These are phyloP conservation scores for Knipowitschia caucasica DNA, from an alignment of 2,797 vertebrate species.

Conservation along the genomic window DNA sequence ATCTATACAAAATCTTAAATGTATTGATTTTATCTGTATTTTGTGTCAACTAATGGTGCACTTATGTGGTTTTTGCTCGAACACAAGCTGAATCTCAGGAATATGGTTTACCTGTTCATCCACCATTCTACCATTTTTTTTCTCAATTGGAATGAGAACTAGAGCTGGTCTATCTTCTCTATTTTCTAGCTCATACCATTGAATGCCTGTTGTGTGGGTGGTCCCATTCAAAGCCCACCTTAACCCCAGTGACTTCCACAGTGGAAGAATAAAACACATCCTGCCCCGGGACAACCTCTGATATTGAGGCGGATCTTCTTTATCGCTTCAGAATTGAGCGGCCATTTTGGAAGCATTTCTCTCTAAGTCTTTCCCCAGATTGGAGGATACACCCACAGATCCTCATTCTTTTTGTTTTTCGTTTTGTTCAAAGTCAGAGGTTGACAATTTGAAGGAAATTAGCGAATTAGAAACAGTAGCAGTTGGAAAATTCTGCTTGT, in stretches of 20 bases:
- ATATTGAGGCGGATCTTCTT: constrained; percentile 19
- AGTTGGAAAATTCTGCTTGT: too few species aligned
- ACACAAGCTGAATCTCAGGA: too few species aligned
- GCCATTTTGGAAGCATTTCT: constrained; percentile 53
- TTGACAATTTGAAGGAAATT: too few species aligned
- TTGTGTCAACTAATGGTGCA: too few species aligned
- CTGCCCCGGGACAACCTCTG: constrained; percentile 12
- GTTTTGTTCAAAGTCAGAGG: neutral
- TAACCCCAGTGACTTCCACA: constrained; percentile 36
- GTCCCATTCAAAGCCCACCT: constrained; percentile 36
- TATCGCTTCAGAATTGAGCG: constrained; percentile 23
- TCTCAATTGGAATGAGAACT: constrained; percentile 5
- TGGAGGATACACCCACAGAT: neutral
- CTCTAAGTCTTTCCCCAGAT: constrained; percentile 8
- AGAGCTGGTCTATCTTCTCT: neutral
- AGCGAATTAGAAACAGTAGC: too few species aligned
- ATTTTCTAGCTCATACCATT: constrained; percentile 18
- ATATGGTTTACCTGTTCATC: constrained; percentile 20
- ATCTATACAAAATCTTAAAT: too few species aligned
- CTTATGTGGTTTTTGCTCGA: too few species aligned
- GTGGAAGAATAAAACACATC: constrained; percentile 28
- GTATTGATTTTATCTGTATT: too few species aligned
- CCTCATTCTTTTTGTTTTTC: too few species aligned
- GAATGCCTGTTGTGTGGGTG: constrained; percentile 28
- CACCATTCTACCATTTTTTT: neutral